A percentile compares a stretch with the other conserved stretches of the same genome.
phyloP scores from a whole-genome alignment of 2,888 invertebrate genomes.

The Diachrysia chrysitis region DNA sequence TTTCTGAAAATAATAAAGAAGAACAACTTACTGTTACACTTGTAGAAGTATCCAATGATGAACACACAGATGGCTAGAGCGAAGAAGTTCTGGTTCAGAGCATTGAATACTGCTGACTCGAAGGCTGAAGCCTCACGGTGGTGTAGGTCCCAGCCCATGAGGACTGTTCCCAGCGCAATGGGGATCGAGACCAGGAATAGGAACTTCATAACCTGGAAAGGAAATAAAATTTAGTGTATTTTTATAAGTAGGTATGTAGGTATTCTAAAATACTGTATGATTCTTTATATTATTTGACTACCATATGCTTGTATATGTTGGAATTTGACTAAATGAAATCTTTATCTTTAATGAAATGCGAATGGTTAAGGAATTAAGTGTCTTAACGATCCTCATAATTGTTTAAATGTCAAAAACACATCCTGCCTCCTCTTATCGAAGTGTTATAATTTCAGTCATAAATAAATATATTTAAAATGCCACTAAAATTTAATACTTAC shows the following conservation, averaged over 20 bases:
- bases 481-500: too few species aligned
- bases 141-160: slow-evolving; percentile 86
- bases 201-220: slow-evolving; percentile 78
- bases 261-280: too few species aligned
- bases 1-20: neutral
- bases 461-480: too few species aligned
- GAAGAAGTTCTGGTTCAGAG: slow-evolving; percentile 85
- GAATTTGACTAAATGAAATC: too few species aligned
- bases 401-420: too few species aligned
- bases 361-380: too few species aligned
- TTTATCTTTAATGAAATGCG: too few species aligned
- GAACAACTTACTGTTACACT: slow-evolving; percentile 77
- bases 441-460: too few species aligned
- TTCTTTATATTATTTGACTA: too few species aligned
- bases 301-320: too few species aligned
- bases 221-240: neutral
- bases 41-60: slow-evolving; percentile 82
- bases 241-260: neutral
- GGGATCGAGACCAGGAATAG: slow-evolving; percentile 78
- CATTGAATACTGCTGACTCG: slow-evolving; percentile 82
- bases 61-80: slow-evolving; percentile 83
- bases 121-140: slow-evolving; percentile 80
- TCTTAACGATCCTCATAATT: too few species aligned
- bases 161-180: slow-evolving; percentile 74
- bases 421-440: too few species aligned